Base-by-base conservation (phyloP, 2,888 invertebrate genomes). In the Orthosia gracilis region DNA sequence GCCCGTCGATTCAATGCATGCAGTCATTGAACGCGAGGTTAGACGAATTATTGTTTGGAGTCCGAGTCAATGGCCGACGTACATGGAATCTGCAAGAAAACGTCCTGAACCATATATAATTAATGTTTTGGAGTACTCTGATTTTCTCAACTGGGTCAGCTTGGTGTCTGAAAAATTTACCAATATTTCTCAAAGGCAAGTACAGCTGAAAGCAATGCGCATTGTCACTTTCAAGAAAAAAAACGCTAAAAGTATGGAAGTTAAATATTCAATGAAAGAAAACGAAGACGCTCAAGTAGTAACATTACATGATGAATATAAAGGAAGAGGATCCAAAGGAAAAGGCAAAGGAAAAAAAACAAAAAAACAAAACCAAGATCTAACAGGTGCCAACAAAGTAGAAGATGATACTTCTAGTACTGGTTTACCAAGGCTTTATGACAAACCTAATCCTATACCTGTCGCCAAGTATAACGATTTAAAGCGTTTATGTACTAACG, bases 171-270 rank as follows among this genome's bases (percentile, higher is more conserved):
- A 21, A 59, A n/a, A 15, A 59, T 59, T 59, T 59, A 40, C n/a
- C 59, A 59, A 59, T 49, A 58, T 18, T 40, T 58, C 31, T 47
- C 47, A 68, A 68, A 68, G 40, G 17, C 58, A 57, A 57, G 31
- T 59, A 49, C 57, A 68, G 49, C 47, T 58, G 26, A 55, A 69
- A 69, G 54, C 54, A 55, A 69, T 69, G 62, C 62, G 69, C 55
- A 69, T 69, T 63, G 62, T 63, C 54, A 69, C 69, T 1, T 69
- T 63, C 21, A 69, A 69, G 61, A 69, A 69, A 59, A 62, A 69
- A 64, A 21, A 69, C 49, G 45, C 62, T 40, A 59, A 59, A 40
- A 59, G 59, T 59, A 13, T 59, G 3, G 40, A 40, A 58, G 31
- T 58, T 12, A 58, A 58, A 58, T 58, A 58, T 59, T 59, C 59